Conservation (phyloP, 1,140 invertebrate species). For the Helicorthomorpha holstii region DNA sequence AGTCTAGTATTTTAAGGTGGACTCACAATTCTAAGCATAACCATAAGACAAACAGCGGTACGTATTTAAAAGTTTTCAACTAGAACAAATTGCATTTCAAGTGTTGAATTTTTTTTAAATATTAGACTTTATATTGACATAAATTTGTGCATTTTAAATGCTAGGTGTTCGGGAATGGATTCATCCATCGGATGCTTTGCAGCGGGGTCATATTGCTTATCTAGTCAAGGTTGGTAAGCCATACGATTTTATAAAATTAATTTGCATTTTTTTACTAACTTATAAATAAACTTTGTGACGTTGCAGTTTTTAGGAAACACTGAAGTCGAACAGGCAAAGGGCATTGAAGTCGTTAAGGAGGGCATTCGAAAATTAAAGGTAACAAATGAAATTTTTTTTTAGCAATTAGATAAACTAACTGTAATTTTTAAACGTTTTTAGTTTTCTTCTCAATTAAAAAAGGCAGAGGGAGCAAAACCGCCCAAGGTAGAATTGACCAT, state of each 20-base stretch:
- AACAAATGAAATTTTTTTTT: no score
- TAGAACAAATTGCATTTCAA: neutral
- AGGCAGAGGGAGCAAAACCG: slow-evolving; percentile 78
- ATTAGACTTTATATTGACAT: no score
- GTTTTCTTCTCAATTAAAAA: slow-evolving; percentile 81
- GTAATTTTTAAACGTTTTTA: slow-evolving; percentile 16
- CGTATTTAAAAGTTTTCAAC: slow-evolving; percentile 2
- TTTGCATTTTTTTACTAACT: slow-evolving; percentile 1
- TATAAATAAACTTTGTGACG: neutral
- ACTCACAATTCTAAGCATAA: slow-evolving; percentile 35
- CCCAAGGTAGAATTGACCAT: slow-evolving; percentile 82
- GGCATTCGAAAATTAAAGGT: slow-evolving; percentile 78
- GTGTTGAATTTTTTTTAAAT: slow-evolving; percentile 8
- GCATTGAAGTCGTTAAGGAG: slow-evolving; percentile 91
- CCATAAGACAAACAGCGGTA: slow-evolving; percentile 1
- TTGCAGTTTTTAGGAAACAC: slow-evolving; percentile 78
- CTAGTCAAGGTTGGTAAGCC: slow-evolving; percentile 67
- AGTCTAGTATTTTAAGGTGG: slow-evolving; percentile 39
- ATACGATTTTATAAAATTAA: neutral
- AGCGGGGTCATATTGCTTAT: slow-evolving; percentile 87
- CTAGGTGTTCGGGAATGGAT: slow-evolving; percentile 62
- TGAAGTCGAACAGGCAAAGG: slow-evolving; percentile 85
- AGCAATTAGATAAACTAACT: neutral
- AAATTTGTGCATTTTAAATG: no score
- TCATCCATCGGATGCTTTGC: slow-evolving; percentile 78